Evolutionary conservation across 2,797 vertebrate species (phyloP).

Genomic region (Lateolabrax maculatus): DNA sequence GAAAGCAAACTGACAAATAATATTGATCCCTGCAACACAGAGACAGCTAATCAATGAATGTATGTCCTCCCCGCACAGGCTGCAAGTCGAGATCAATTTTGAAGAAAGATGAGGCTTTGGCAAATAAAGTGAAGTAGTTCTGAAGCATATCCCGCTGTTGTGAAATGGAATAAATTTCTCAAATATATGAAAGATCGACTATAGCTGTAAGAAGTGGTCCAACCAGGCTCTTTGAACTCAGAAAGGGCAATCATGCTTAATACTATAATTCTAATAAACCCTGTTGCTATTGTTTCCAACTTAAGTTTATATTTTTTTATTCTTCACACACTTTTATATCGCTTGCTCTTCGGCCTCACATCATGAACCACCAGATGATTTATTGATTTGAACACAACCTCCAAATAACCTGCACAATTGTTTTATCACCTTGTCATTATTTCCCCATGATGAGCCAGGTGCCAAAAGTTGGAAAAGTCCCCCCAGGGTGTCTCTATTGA

Average conservation of each 20-base stretch:
- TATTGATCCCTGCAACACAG: slow-evolving; percentile 81
- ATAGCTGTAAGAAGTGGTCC: slow-evolving; percentile 57
- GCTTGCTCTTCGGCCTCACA: slow-evolving; percentile 67
- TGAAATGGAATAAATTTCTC: slow-evolving; percentile 72
- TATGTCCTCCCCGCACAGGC: slow-evolving; percentile 80
- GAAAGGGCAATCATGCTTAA: slow-evolving; percentile 54
- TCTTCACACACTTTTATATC: slow-evolving; percentile 58
- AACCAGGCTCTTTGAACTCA: slow-evolving; percentile 47
- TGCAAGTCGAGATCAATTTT: slow-evolving; percentile 82
- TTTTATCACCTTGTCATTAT: slow-evolving; percentile 86
- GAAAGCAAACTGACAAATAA: slow-evolving; percentile 84
- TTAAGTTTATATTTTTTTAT: slow-evolving; percentile 49
- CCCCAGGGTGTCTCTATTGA: slow-evolving; percentile 75
- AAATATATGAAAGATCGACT: slow-evolving; percentile 69
- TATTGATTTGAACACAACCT: slow-evolving; percentile 85
- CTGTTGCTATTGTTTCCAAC: slow-evolving; percentile 34
- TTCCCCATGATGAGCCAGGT: slow-evolving; percentile 76
- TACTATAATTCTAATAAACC: slow-evolving; percentile 59
- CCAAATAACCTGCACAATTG: slow-evolving; percentile 84
- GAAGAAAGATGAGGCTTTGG: slow-evolving; percentile 81
- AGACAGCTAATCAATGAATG: slow-evolving; percentile 86
- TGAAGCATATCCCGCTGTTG: slow-evolving; percentile 73
- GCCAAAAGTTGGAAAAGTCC: slow-evolving; percentile 72
- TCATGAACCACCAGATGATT: slow-evolving; percentile 84
- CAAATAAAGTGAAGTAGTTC: slow-evolving; percentile 80